Evolutionary conservation across 1,140 invertebrate species (phyloP).

Genomic region (Eriosoma lanigerum): DNA sequence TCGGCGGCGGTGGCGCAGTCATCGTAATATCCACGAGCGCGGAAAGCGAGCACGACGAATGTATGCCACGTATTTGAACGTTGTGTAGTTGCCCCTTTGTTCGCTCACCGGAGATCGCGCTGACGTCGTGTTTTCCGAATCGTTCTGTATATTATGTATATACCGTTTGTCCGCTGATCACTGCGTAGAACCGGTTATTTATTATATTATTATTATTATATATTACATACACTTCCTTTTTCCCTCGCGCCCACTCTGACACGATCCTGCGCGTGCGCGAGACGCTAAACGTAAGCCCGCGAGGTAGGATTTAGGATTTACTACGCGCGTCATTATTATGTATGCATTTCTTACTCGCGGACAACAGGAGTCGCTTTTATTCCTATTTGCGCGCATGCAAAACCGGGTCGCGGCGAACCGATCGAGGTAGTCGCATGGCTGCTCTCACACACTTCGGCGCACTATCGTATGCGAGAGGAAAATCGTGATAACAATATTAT

Average conservation of each 20-base stretch:
- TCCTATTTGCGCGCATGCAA: too few species aligned
- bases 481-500: slow-evolving; percentile 1
- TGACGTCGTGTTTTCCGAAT: neutral
- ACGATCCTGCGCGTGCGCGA: too few species aligned
- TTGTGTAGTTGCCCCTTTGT: neutral
- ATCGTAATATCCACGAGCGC: slow-evolving; percentile 11
- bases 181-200: slow-evolving; percentile 39
- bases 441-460: neutral
- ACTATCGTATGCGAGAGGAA: neutral
- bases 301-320: neutral
- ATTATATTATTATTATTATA: neutral
- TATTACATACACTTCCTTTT: neutral
- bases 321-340: neutral
- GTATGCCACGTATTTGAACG: neutral
- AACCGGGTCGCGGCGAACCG: neutral
- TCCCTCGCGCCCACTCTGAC: neutral
- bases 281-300: neutral
- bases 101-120: neutral
- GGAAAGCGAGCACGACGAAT: neutral
- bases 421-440: neutral
- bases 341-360: neutral
- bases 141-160: slow-evolving; percentile 8
- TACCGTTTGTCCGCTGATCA: slow-evolving; percentile 39
- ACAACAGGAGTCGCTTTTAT: too few species aligned
- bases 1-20: neutral